Evolutionary conservation across 2,797 vertebrate species (phyloP), one percentile per base, ranked within the genome.

Genomic region (Rhynchotus rufescens): DNA sequence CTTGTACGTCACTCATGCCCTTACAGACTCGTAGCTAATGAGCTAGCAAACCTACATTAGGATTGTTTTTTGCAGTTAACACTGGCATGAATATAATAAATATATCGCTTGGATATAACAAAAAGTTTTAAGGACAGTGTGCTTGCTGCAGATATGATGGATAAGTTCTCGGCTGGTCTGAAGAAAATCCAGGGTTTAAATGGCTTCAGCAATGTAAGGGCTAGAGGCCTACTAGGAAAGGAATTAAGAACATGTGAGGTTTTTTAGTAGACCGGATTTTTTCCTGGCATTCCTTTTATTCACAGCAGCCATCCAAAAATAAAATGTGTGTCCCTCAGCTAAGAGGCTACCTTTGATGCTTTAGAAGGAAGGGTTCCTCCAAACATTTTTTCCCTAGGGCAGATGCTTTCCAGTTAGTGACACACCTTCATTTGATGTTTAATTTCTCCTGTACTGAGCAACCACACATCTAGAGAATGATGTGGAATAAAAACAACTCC

Each of bases 1-100:
- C 83, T 88, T 6, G 0, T 74, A 90, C 6, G 6, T 96, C 92
- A 86, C 64, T 81, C 67, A 28, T 67, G 83, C 74, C 90, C 84
- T 91, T 81, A 85, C 64, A 95, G 86, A 83, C 80, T 92, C 0
- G 0, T 74, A 92, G 86, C 67, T 96, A 94, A 95, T 71, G 82
- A 96, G 88, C 77, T 90, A 94, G 71, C 36, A 95, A 96, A 94
- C 88, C 74, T 92, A 86, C 11, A 10, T 80, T 91, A 66, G 47
- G 80, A 85, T 74, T 94, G 80, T 79, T 95, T 96, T 93, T 66
- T 64, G 54, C 38, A 30, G 56, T 42, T 42, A 92, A 79, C 15
- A 1, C 66, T 71, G 40, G 25, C 64, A 79, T 62, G 86, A 59
- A 81, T 36, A 36, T 36, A 36, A 36, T 10, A 36, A 36, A 36